phyloP scores from a whole-genome alignment of 2,113 vertebrate species.

The Chionomys nivalis region DNA sequence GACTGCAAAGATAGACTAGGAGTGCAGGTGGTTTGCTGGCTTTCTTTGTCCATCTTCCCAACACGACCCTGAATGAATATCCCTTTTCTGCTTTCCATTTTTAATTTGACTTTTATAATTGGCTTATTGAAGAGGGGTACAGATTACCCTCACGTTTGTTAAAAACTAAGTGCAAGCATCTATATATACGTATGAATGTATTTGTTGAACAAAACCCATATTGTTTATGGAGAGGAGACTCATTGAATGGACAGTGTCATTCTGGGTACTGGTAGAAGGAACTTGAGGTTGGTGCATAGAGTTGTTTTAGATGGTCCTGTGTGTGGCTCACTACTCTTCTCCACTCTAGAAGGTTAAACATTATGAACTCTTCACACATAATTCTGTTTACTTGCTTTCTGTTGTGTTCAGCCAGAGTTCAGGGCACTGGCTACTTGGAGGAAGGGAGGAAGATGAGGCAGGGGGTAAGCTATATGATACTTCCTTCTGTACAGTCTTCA shows the following conservation, averaged over 20 bases:
- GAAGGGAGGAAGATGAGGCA: no score
- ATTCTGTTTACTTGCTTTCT: neutral
- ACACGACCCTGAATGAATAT: neutral
- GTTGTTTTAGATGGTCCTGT: neutral
- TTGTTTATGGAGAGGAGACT: neutral
- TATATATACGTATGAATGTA: no score
- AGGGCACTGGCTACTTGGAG: neutral
- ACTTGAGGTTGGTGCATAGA: neutral
- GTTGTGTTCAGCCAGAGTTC: neutral
- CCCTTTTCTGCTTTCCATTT: neutral
- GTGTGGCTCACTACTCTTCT: neutral
- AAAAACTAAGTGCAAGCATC: neutral
- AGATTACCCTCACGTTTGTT: neutral
- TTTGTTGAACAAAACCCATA: neutral
- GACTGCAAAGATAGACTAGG: neutral
- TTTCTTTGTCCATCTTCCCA: neutral
- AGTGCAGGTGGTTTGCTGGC: neutral
- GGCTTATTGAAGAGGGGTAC: neutral
- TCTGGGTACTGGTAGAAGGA: neutral
- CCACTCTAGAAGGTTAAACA: neutral
- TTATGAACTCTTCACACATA: no score
- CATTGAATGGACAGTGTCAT: neutral
- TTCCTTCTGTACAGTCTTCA: neutral
- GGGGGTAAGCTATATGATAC: fast-evolving
- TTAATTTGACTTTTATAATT: neutral